Evolutionary conservation across 1,140 invertebrate species (phyloP).

Genomic region (Mercenaria mercenaria): DNA sequence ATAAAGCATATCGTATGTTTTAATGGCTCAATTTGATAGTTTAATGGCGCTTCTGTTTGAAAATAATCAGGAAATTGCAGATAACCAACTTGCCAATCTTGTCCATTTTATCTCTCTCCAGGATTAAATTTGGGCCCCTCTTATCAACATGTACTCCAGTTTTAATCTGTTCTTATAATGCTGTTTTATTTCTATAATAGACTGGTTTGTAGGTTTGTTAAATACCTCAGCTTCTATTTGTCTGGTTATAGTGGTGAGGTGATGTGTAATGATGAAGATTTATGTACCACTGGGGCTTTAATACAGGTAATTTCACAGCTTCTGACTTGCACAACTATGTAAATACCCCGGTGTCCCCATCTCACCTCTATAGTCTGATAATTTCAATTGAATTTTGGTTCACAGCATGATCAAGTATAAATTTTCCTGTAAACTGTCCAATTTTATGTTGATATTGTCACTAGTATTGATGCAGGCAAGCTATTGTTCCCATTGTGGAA

Average conservation of each 20-base stretch:
- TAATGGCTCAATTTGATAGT: neutral
- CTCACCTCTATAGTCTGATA: neutral
- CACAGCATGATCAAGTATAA: conserved; percentile 4
- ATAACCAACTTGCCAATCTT: neutral
- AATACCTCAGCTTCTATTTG: too few species aligned
- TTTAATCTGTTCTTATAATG: conserved; percentile 3
- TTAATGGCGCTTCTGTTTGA: conserved; percentile 4
- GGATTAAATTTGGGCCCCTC: neutral
- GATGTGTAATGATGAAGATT: too few species aligned
- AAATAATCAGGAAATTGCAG: conserved; percentile 10
- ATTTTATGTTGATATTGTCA: conserved; percentile 4
- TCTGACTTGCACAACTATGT: conserved; percentile 4
- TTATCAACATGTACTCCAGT: neutral
- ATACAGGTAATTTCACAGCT: conserved; percentile 33
- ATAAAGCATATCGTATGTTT: neutral
- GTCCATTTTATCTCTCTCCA: neutral
- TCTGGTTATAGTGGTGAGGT: too few species aligned
- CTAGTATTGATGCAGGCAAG: neutral
- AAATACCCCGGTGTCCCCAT: neutral
- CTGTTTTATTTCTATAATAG: too few species aligned
- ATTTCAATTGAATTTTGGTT: neutral
- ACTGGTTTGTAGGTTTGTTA: too few species aligned
- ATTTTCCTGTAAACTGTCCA: neutral
- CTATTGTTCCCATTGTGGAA: neutral
- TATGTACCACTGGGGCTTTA: neutral